phyloP scores from a whole-genome alignment of 2,113 vertebrate genomes.

The Megaceryle maxima region DNA sequence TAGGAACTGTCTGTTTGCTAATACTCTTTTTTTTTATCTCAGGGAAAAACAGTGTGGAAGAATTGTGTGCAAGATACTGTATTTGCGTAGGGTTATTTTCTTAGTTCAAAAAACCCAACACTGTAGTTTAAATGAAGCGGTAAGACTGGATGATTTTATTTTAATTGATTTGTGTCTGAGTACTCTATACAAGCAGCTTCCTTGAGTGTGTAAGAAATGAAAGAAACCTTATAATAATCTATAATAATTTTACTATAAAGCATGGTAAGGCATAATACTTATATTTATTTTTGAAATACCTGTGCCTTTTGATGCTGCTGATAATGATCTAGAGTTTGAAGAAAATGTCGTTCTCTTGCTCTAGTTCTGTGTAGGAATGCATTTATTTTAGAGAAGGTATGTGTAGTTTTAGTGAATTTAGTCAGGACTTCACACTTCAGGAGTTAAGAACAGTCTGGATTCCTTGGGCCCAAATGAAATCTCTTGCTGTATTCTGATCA shows the following conservation, averaged over 20 bases:
- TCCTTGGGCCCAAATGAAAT: not conserved
- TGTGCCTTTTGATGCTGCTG: not conserved
- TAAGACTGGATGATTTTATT: not conserved
- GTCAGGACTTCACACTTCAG: not conserved
- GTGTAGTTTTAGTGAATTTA: not conserved
- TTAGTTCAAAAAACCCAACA: not conserved
- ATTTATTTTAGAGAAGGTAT: not conserved
- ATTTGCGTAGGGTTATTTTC: not conserved
- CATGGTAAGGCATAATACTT: not conserved
- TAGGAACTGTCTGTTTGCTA: not conserved
- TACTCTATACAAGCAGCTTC: not conserved
- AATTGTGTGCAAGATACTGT: not conserved
- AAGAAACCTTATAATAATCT: not conserved
- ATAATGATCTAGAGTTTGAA: not conserved
- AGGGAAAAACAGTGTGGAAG: not conserved
- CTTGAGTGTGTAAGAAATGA: not conserved
- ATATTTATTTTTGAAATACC: not conserved
- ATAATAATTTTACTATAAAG: not conserved
- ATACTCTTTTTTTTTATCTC: not conserved
- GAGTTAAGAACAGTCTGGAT: not conserved
- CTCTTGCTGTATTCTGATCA: not conserved
- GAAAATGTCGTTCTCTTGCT: not conserved
- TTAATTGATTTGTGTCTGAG: not conserved
- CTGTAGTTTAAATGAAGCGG: not conserved
- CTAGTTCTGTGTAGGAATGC: not conserved